Evolutionary conservation across 2,888 invertebrate genomes (phyloP), one percentile per base, ranked within the genome.

Genomic region (Eupithecia vulgata): DNA sequence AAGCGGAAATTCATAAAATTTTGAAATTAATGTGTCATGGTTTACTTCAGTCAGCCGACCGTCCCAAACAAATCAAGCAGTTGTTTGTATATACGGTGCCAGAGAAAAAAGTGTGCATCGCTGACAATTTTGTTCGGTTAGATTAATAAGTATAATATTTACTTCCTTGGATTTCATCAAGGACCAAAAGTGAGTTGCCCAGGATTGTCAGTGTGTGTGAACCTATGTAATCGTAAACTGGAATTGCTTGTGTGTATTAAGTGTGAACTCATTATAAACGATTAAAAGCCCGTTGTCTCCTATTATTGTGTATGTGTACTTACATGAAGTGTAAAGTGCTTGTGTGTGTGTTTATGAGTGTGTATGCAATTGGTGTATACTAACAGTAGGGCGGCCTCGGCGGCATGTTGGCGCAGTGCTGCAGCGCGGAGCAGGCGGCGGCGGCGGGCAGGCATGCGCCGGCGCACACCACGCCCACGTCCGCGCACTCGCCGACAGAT

Each of bases 351-450:
- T n/a, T 17, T 17, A 10, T 52, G 45, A 52, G 61, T 70, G 59
- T 61, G 71, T 67, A 70, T 73, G 70, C 59, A 42, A 42, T 76
- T 75, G 81, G 48, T 81, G 87, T 83, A 88, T 92, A 97, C 97
- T 97, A 95, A 97, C 97, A 97, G 95, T 97, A 96, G 57, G 81
- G 79, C 94, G 94, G 85, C 68, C 81, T 81, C 96, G 88, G 95
- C 95, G 83, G 95, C 95, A 84, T 81, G 81, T 82, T 82, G 69
- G 98, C 98, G 94, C 99, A 99, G 95, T 99, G 93, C 82, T 85
- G 89, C 83, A 93, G 90, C 79, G 86, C 86, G 78, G 93, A 91
- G 91, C 93, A 93, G 76, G 89, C 88, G 82, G 93, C 91, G 84
- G 83, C 87, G 82, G 87, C 84, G 76, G 93, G 92, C 81, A 94